Conservation (phyloP, 2,797 vertebrate species). For the Girardinus metallicus region DNA sequence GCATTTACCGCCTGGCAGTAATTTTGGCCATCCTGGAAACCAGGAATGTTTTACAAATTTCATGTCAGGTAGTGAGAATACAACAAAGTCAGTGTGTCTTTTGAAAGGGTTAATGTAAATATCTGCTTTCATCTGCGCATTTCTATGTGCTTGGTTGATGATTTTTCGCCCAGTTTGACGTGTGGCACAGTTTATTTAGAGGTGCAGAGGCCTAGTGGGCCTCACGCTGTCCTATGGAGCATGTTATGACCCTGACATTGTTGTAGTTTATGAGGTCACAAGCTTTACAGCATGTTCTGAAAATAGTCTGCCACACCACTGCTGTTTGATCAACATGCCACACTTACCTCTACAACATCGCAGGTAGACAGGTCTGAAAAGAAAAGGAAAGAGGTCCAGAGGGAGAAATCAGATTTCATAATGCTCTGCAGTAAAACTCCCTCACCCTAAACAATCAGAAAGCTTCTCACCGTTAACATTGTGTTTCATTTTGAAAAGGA, state of each 20-base stretch:
- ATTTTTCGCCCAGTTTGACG: slow-evolving; percentile 27
- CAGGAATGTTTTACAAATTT: not conserved
- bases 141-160: not conserved
- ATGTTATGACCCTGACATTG: slow-evolving; percentile 64
- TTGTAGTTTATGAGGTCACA: slow-evolving; percentile 76
- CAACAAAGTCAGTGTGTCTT: not conserved
- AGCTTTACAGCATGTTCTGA: slow-evolving; percentile 71
- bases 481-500: slow-evolving; percentile 69
- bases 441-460: slow-evolving; percentile 69
- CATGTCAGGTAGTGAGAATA: not conserved
- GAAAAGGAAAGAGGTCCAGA: slow-evolving; percentile 13
- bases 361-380: slow-evolving; percentile 29
- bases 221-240: slow-evolving; percentile 53
- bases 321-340: slow-evolving; percentile 69
- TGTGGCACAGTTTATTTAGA: slow-evolving; percentile 44
- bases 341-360: slow-evolving; percentile 22
- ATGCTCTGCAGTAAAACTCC: slow-evolving; percentile 56
- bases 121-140: not conserved
- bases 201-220: slow-evolving; percentile 44
- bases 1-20: not conserved
- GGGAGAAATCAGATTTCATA: slow-evolving; percentile 58
- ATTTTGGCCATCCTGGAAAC: not conserved
- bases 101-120: not conserved
- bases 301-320: slow-evolving; percentile 69
- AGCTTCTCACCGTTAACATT: slow-evolving; percentile 58